Percentiles rank a stretch among this genome's conserved stretches.
Evolutionary conservation across 2,113 vertebrate genomes (phyloP).

Genomic region (Ifrita kowaldi): DNA sequence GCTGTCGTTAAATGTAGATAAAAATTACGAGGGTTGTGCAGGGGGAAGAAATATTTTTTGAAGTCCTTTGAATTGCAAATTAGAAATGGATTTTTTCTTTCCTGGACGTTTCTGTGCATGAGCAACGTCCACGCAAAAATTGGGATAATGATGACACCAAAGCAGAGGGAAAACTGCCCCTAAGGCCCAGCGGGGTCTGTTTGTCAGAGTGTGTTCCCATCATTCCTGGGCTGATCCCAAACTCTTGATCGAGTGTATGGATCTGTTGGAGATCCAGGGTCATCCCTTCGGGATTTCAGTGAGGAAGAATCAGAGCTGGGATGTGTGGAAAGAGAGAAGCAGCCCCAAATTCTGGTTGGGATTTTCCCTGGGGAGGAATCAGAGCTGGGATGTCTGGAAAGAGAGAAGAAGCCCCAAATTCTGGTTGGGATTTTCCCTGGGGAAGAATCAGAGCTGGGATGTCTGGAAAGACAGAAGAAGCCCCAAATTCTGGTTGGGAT

Average conservation of each 20-base stretch:
- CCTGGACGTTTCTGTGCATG: neutral
- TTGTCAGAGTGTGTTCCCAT: neutral
- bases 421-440: fast-evolving
- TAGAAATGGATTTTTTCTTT: neutral
- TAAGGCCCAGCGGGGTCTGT: neutral
- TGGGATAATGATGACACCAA: neutral
- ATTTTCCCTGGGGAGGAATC: no score
- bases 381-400: neutral
- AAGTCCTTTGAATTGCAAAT: neutral
- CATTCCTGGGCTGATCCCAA: neutral
- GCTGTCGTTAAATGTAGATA: neutral
- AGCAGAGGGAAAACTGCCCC: neutral
- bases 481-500: fast-evolving
- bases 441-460: neutral
- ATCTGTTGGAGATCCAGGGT: neutral
- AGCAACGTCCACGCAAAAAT: neutral
- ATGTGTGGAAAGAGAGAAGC: neutral
- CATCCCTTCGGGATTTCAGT: neutral
- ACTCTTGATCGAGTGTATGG: fast-evolving
- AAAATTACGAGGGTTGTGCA: neutral
- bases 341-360: fast-evolving
- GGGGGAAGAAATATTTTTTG: neutral
- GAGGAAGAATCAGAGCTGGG: neutral
- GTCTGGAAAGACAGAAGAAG: neutral
- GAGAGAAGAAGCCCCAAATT: neutral